phyloP scores from a whole-genome alignment of 2,113 vertebrate genomes.

The Oceanodroma tethys region DNA sequence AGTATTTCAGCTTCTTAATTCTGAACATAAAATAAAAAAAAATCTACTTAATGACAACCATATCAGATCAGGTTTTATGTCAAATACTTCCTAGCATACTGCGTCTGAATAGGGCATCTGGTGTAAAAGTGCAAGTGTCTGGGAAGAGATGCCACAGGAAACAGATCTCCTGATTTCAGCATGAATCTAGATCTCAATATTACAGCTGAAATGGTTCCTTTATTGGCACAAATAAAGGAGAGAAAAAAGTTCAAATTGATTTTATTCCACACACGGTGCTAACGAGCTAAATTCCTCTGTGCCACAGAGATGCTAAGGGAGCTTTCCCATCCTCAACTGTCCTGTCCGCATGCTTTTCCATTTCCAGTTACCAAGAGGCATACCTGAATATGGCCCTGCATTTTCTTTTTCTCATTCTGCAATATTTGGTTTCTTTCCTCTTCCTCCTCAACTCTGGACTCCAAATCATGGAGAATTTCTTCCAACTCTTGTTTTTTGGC shows the following conservation, averaged over 20 bases:
- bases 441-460: slow-evolving; percentile 95
- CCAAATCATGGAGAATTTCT: slow-evolving; percentile 95
- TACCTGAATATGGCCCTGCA: slow-evolving; percentile 96
- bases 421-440: slow-evolving; percentile 94
- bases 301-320: background rate
- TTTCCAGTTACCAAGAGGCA: background rate
- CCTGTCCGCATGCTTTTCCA: background rate
- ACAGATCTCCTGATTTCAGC: background rate
- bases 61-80: background rate
- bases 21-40: background rate
- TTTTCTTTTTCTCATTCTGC: slow-evolving; percentile 98
- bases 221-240: background rate
- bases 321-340: background rate
- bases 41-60: background rate
- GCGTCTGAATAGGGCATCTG: background rate
- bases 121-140: background rate
- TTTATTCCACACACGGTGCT: background rate
- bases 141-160: background rate
- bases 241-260: background rate
- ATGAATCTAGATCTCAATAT: background rate
- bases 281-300: background rate
- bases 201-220: background rate
- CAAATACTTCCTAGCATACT: background rate
- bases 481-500: slow-evolving; percentile 96
- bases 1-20: background rate